A percentile compares a stretch with the other conserved stretches of the same genome.
Conservation (phyloP, 1,140 invertebrate genomes). For the Trichonephila clavipes region DNA sequence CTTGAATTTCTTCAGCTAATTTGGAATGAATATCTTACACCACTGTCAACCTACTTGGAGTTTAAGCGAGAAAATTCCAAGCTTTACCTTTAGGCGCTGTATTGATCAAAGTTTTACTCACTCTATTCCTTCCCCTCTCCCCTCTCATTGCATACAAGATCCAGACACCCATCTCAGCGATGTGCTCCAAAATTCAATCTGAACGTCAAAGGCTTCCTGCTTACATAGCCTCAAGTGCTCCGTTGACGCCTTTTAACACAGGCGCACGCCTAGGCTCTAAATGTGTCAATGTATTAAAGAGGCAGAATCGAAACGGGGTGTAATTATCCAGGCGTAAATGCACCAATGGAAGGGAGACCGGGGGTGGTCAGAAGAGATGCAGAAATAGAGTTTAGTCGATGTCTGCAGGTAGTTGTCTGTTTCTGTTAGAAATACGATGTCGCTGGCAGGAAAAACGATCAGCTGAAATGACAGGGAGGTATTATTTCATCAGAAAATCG, state of each 20-base stretch:
- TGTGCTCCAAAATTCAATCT: slow-evolving; percentile 67
- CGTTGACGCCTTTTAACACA: slow-evolving; percentile 61
- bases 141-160: not conserved
- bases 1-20: not conserved
- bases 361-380: not conserved
- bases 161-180: slow-evolving; percentile 7
- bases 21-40: not conserved
- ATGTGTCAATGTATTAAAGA: slow-evolving; percentile 39
- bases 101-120: slow-evolving; percentile 69
- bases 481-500: slow-evolving; percentile 36
- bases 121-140: not conserved
- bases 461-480: slow-evolving; percentile 1
- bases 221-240: slow-evolving; percentile 48
- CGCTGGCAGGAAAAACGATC: slow-evolving; percentile 53
- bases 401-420: slow-evolving; percentile 30
- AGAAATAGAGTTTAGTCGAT: not conserved
- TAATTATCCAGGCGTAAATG: slow-evolving; percentile 63
- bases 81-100: slow-evolving; percentile 59
- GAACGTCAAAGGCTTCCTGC: slow-evolving; percentile 57
- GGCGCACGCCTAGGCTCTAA: slow-evolving; percentile 18
- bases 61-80: slow-evolving; percentile 55
- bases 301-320: slow-evolving; percentile 16
- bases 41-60: not conserved
- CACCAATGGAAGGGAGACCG: not conserved
- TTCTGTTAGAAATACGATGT: not conserved